Evolutionary conservation across 2,888 invertebrate genomes (phyloP).

Genomic region (Spilarctia lutea): DNA sequence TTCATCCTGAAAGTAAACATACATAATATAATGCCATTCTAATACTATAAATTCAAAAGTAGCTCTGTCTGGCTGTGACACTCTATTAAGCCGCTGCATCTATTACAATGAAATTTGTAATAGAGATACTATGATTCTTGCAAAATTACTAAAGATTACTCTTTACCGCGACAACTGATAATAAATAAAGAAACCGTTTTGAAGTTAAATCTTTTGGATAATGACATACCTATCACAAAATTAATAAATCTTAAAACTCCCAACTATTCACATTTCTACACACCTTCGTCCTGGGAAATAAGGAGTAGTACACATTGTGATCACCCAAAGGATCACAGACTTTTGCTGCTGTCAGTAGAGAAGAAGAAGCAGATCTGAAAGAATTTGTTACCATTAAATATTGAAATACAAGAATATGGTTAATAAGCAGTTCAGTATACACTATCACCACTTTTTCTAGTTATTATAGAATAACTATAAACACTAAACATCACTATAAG

Average conservation of each 20-base stretch:
- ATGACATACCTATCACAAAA: background rate
- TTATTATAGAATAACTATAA: background rate
- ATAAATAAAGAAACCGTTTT: background rate
- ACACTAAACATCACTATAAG: too few species aligned
- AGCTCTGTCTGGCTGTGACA: too few species aligned
- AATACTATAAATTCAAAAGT: too few species aligned
- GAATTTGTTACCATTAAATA: background rate
- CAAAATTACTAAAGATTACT: too few species aligned
- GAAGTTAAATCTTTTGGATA: background rate
- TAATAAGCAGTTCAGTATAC: background rate
- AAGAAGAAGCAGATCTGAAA: conserved; percentile 71
- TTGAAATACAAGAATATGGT: background rate
- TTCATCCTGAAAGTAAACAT: conserved; percentile 46
- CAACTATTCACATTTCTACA: conserved; percentile 19
- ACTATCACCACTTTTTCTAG: background rate
- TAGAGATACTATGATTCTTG: too few species aligned
- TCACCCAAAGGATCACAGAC: conserved; percentile 81
- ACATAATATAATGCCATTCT: background rate
- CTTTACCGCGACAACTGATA: too few species aligned
- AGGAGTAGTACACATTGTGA: conserved; percentile 75
- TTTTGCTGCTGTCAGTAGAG: conserved; percentile 69
- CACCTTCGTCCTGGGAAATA: conserved; percentile 74
- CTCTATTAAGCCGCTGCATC: too few species aligned
- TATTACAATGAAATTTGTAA: too few species aligned
- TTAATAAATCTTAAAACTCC: background rate